Base-by-base conservation (phyloP, 2,113 vertebrate species). In the Rhinolophus sinicus region DNA sequence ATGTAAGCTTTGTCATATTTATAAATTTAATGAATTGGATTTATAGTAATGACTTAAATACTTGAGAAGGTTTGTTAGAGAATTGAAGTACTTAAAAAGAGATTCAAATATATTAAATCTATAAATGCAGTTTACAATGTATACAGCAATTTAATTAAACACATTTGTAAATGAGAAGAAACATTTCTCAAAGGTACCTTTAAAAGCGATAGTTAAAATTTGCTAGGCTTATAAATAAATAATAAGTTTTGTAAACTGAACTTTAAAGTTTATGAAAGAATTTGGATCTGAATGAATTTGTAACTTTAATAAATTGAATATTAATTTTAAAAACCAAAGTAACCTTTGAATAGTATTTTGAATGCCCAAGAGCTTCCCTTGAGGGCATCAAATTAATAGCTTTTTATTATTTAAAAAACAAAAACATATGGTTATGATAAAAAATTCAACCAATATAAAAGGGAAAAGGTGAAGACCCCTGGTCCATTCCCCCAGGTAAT, bases 61-160 rank as follows among this genome's bases (percentile, higher is more conserved):
- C 50, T 94, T 75, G 93, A 95, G 72, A 87, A 90, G 88, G 35
- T 95, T 97, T 84, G 72, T 92, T 80, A 77, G 83, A 95, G 40
- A 95, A 86, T 8, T 85, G 67, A 92, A 88, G 90, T 94, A 96
- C 56, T 97, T 97, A 93, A 95, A 84, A 89, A 96, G 64, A 62
- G 88, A 85, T 93, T 93, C 77, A 88, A 88, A 93, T 91, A 75
- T 91, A 88, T 95, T 93, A 93, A 94, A 91, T 33, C 81, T 93
- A 90, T 90, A 93, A 97, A 93, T 88, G 95, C 85, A 75, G 67
- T 89, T 96, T 96, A 83, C 88, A 73, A 8, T 75, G 62, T 97
- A 95, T 96, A 95, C 7, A 77, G 62, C 40, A 73, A 91, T 91
- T 97, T 97, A 98, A 98, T 97, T 97, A 98, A 97, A 95, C 91